Evolutionary conservation across 1,140 invertebrate species (phyloP), one percentile per base, ranked within the genome.

Genomic region (Zophobas atratus): DNA sequence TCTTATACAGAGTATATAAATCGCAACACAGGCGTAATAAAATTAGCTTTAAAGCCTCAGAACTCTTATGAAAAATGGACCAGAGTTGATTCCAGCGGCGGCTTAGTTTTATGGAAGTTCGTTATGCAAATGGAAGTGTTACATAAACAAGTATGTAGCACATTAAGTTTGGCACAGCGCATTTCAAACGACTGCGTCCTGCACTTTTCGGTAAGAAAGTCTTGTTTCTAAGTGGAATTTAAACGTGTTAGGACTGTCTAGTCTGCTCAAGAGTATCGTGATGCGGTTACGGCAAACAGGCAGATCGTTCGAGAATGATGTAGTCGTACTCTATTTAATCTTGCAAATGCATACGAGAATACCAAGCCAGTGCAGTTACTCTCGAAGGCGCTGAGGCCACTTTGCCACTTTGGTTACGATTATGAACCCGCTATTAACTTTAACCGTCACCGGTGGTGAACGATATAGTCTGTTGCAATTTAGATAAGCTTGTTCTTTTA

Each of bases 211-310:
- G 36, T 60, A 60, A 20, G 43, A 1, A 39, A 67, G 60, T 67
- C 39, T 67, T 43, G 60, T 67, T 67, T n/a, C 36, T 67, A 67
- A 67, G 60, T 67, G 36, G 39, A 63, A 34, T 36, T 63, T 67
- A 43, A 67, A 67, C 60, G 60, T 67, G 60, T 67, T 67, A 43
- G 43, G 38, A 67, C 43, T 67, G 60, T 67, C 60, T 67, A 67
- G 60, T 32, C 60, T 67, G 60, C 20, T 67, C 8, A 1, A 6
- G 53, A 55, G 32, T 5, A 20, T 1, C 38, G 60, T 67, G 60
- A 67, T 67, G 60, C 60, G 60, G 60, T 67, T 67, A 38, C 36
- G 20, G 60, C 6, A 67, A 67, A 67, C 60, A 67, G 60, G 43
- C 60, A 46, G 60, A 67, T 67, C 41, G 43, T 67, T 67, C 41